Percentiles rank a stretch among this genome's conserved stretches.
phyloP scores from a whole-genome alignment of 2,113 vertebrate genomes.

The Melospiza georgiana region DNA sequence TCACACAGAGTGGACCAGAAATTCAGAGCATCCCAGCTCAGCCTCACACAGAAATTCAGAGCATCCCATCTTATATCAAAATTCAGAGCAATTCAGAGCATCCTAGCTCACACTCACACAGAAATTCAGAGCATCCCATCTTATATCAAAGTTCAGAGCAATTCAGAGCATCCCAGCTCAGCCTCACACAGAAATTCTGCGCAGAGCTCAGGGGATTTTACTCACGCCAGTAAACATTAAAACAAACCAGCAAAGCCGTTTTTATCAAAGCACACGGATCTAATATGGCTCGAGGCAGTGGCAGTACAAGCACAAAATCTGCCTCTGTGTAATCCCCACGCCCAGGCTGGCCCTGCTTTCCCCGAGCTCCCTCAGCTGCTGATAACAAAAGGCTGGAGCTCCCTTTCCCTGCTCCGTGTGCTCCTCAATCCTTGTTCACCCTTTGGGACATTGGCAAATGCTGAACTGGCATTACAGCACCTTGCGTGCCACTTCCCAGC shows the following conservation, averaged over 20 bases:
- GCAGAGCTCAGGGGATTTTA: not conserved
- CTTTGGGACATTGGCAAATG: accelerated
- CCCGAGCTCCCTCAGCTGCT: accelerated
- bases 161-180: no score
- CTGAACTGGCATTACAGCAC: accelerated
- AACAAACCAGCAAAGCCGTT: not conserved
- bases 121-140: no score
- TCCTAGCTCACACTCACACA: accelerated
- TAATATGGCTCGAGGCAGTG: accelerated
- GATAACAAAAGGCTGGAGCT: accelerated
- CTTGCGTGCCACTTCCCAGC: accelerated
- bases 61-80: no score
- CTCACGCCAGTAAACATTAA: accelerated
- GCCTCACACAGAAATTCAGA: accelerated
- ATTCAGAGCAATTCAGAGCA: no score
- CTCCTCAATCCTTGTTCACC: accelerated
- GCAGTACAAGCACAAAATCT: accelerated
- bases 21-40: not conserved
- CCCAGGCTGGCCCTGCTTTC: accelerated
- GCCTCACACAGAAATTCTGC: accelerated
- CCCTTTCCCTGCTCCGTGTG: accelerated
- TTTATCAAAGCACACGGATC: accelerated
- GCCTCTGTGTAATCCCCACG: accelerated
- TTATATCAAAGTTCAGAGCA: no score
- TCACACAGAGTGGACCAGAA: accelerated